Evolutionary conservation across 2,888 invertebrate genomes (phyloP).

Genomic region (Neria commutata): DNA sequence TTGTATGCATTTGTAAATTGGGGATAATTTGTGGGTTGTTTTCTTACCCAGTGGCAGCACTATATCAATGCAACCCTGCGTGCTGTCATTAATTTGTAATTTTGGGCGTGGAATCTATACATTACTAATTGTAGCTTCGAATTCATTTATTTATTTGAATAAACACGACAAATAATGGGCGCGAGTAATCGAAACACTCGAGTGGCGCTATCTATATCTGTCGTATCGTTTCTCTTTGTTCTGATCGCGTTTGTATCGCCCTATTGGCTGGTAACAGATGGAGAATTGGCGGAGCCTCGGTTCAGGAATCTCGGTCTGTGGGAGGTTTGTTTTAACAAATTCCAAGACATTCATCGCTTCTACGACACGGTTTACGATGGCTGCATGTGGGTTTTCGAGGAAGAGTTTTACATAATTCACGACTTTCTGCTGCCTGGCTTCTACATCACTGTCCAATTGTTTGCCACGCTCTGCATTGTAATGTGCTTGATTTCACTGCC

Average conservation of each 20-base stretch:
- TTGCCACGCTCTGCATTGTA: slow-evolving; percentile 88
- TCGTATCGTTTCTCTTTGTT: slow-evolving; percentile 72
- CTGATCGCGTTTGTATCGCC: slow-evolving; percentile 85
- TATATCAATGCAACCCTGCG: too few relatives aligned
- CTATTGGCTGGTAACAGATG: slow-evolving; percentile 86
- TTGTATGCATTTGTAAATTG: too few relatives aligned
- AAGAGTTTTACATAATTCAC: slow-evolving; percentile 93
- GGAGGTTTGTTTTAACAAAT: slow-evolving; percentile 91
- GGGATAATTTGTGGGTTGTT: too few relatives aligned
- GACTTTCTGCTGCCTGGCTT: slow-evolving; percentile 88
- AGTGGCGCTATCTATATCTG: slow-evolving; percentile 70
- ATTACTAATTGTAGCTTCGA: not conserved
- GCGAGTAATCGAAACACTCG: slow-evolving; percentile 58
- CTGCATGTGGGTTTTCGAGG: slow-evolving; percentile 98
- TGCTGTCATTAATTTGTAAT: not conserved
- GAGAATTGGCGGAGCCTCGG: slow-evolving; percentile 75
- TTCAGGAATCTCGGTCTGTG: slow-evolving; percentile 88
- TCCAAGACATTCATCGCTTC: slow-evolving; percentile 83
- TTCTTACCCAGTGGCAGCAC: too few relatives aligned
- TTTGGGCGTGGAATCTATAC: slow-evolving; percentile 42
- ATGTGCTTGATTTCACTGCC: slow-evolving; percentile 77
- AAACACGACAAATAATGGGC: slow-evolving; percentile 46
- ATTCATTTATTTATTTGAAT: not conserved
- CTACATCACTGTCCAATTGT: slow-evolving; percentile 92
- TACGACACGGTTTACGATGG: slow-evolving; percentile 85